A percentile compares a stretch with the other conserved stretches of the same genome.
These are phyloP conservation scores for Chromoteleia sp. DNA, from an alignment of 2,888 invertebrate species.

Conservation along the genomic window DNA sequence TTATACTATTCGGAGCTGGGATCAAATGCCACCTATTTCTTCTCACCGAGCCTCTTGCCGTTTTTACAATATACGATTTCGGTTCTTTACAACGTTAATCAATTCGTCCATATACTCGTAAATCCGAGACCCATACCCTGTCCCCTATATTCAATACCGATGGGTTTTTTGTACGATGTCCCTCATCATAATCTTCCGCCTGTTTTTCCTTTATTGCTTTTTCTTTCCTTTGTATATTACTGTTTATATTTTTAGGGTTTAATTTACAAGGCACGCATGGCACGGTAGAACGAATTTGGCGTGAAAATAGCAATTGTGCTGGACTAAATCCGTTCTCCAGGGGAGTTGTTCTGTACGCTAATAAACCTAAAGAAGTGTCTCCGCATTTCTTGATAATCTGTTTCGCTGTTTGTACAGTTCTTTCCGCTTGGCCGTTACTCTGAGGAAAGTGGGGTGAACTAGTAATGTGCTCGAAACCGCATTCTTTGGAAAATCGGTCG, in stretches of 20 bases:
- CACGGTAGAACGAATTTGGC: slow-evolving; percentile 1
- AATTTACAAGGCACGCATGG: background rate
- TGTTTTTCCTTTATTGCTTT: slow-evolving; percentile 51
- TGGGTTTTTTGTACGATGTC: slow-evolving; percentile 67
- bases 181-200: slow-evolving; percentile 63
- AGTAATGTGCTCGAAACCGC: slow-evolving; percentile 8
- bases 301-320: slow-evolving; percentile 9
- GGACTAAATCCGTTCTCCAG: slow-evolving; percentile 13
- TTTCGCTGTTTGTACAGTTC: slow-evolving; percentile 7
- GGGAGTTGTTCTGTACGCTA: slow-evolving; percentile 10
- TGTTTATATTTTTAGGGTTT: background rate
- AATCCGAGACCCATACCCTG: slow-evolving; percentile 73
- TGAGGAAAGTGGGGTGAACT: slow-evolving; percentile 27
- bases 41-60: background rate
- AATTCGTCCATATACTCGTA: slow-evolving; percentile 22
- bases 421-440: slow-evolving; percentile 25
- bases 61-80: slow-evolving; percentile 44
- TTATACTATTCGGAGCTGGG: slow-evolving; percentile 7
- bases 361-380: background rate
- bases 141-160: slow-evolving; percentile 64
- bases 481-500: slow-evolving; percentile 3
- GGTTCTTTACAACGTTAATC: slow-evolving; percentile 7
- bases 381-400: slow-evolving; percentile 1
- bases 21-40: slow-evolving; percentile 56
- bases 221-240: slow-evolving; percentile 49